phyloP scores from a whole-genome alignment of 2,113 vertebrate genomes.

The Micromys minutus region DNA sequence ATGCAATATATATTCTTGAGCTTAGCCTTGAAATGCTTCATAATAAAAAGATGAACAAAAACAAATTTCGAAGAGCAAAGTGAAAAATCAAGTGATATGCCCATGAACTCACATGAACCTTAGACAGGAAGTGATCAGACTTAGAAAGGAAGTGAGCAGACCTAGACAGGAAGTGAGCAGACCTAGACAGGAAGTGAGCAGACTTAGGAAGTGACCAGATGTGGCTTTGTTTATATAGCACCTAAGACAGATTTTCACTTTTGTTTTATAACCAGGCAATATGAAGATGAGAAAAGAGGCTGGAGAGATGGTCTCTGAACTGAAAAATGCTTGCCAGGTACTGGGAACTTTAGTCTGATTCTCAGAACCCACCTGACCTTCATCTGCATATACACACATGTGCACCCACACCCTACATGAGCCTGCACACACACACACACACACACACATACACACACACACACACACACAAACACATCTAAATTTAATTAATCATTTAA shows the following conservation, averaged over 20 bases:
- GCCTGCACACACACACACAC: neutral
- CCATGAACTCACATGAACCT: rapidly evolving
- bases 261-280: neutral
- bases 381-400: neutral
- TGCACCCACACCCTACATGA: neutral
- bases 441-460: neutral
- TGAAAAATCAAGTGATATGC: neutral
- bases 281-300: neutral
- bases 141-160: neutral
- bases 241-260: neutral
- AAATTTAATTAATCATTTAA: neutral
- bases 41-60: neutral
- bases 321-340: neutral
- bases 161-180: too few relatives aligned
- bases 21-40: neutral
- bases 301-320: neutral
- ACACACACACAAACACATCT: neutral
- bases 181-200: rapidly evolving
- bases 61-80: neutral
- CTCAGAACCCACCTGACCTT: neutral
- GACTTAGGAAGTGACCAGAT: neutral
- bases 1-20: neutral
- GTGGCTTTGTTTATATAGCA: neutral
- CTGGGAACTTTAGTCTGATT: neutral
- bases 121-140: neutral